Base-by-base conservation (phyloP, 1,140 invertebrate genomes). In the Colletes gigas region DNA sequence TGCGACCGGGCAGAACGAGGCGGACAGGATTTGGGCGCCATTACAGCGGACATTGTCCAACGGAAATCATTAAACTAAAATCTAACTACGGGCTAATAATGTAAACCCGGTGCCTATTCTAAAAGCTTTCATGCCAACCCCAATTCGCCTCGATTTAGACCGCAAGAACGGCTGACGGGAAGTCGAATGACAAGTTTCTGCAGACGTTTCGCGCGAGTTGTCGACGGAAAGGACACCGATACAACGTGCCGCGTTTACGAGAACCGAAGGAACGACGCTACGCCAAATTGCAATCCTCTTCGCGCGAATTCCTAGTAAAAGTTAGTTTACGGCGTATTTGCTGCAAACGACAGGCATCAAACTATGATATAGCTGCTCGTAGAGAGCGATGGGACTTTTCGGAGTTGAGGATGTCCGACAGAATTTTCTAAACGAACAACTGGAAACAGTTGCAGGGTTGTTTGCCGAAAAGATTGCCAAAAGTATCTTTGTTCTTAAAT, bases 41-140 rank as follows among this genome's bases (percentile, higher is more conserved):
- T 90, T 90, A 88, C 78, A 81, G 71, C 65, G 84, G 84, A 84
- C 84, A 90, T 91, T 91, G 89, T 91, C 84, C 88, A 67, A 69
- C 84, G 89, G 90, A 91, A 91, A 91, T 91, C 89, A 91, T 91
- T 91, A 91, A 91, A 91, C 90, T 90, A 91, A 91, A 91, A 91
- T 91, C 88, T 85, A 91, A 89, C 88, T 89, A 85, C 77, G 55
- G 78, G 78, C 85, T 86, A 88, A 90, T 90, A 90, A 83, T 83
- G 85, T 83, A 85, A 87, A 84, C 81, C 81, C 57, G 74, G 47
- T 73, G 81, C 72, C 81, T 86, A 85, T 89, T 87, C 85, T 81
- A 75, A 88, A 88, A 84, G 89, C 88, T 89, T 90, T 88, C 89
- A 86, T 83, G 86, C 70, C 82, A 80, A 69, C 81, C 84, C 82